Evolutionary conservation across 2,797 vertebrate genomes (phyloP), one percentile per base, ranked within the genome.

Genomic region (Loriculus beryllinus): DNA sequence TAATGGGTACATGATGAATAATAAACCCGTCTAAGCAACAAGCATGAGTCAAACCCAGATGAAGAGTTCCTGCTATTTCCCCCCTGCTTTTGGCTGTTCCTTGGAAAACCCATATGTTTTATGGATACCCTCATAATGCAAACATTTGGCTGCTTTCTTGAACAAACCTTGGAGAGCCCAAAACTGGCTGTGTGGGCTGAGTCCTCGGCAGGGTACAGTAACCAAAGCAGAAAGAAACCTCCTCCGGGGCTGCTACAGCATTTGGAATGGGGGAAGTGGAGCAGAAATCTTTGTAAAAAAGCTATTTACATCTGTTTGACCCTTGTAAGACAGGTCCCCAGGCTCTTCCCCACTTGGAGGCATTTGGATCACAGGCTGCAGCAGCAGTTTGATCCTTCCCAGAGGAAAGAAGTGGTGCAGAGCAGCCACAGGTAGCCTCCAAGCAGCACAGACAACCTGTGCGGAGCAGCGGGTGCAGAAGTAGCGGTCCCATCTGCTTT

Each of bases 291-390:
- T 69, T 75, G 71, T 82, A 75, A 47, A 83, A 92, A 80, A 86
- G 70, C 77, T 76, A 84, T 96, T 93, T 95, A 84, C 90, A 94
- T 94, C 84, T 92, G 86, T 78, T 83, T 93, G 95, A 93, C 91
- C 88, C 92, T 81, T 28, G 76, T 78, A 91, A 94, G 92, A 86
- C 65, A 56, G 69, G 47, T 92, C 91, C 72, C 93, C 19, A 23
- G 82, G 88, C 84, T 89, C 76, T 88, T 72, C 40, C 29, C 49
- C 57, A 23, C 87, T 85, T 47, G 25, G 47, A 95, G 52, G 43
- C 65, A 40, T 78, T 71, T 47, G 35, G 56, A 77, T 51, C 42
- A 42, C 19, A 57, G 25, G 43, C 69, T 91, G 40, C 67, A 25
- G 22, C 39, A 78, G 79, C 62, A 74, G 64, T 79, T 90, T 74